Percentiles rank a stretch among this genome's conserved stretches.
phyloP scores from a whole-genome alignment of 2,797 vertebrate genomes.

The Peromyscus melanophrys region DNA sequence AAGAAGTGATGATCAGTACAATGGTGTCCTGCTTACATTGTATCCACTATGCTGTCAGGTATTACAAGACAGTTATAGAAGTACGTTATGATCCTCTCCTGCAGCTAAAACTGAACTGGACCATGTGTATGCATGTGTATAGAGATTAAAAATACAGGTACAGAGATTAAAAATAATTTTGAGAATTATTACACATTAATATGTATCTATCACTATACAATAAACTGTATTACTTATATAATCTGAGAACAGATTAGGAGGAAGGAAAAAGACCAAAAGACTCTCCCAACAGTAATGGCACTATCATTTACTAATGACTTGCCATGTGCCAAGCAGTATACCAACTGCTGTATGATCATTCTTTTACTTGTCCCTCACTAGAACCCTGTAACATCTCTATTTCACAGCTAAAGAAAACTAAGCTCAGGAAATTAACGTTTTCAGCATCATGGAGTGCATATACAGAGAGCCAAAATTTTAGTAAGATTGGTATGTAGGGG shows the following conservation, averaged over 20 bases:
- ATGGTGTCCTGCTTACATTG: background rate
- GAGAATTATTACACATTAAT: conserved; percentile 11
- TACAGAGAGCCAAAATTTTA: conserved; percentile 1
- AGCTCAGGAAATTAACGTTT: conserved; percentile 17
- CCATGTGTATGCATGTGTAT: background rate
- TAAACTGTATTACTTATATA: background rate
- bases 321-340: background rate
- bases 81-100: background rate
- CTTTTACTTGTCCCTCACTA: conserved; percentile 37
- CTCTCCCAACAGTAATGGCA: conserved; percentile 11
- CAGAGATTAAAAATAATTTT: conserved; percentile 46
- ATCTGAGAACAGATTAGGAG: background rate
- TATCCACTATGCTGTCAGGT: background rate
- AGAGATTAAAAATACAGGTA: background rate
- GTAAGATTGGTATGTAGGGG: background rate
- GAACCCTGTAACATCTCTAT: background rate
- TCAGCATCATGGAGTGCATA: conserved; percentile 13
- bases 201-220: background rate
- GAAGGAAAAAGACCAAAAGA: background rate
- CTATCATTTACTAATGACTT: background rate
- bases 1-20: background rate
- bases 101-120: background rate
- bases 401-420: conserved; percentile 31
- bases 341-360: background rate
- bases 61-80: conserved; percentile 51